Conservation (phyloP, 2,888 invertebrate species). For the Rotaria macrura region DNA sequence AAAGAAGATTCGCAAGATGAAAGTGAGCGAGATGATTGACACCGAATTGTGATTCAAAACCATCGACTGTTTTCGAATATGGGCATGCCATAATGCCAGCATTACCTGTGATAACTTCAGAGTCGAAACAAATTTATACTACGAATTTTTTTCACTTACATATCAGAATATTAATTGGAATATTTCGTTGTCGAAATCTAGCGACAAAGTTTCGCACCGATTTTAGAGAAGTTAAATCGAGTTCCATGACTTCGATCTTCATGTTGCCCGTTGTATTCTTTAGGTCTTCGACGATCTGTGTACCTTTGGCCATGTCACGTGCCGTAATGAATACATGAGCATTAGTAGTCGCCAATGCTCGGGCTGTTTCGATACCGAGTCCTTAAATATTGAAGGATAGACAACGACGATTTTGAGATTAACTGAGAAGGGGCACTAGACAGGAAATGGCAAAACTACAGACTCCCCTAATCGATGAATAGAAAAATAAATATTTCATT, state of each 20-base stretch:
- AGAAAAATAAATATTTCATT: too few relatives aligned
- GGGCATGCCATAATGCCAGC: neutral
- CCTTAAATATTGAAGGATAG: conserved; percentile 52
- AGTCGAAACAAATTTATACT: too few relatives aligned
- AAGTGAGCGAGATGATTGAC: conserved; percentile 36
- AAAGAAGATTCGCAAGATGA: neutral
- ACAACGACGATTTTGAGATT: too few relatives aligned
- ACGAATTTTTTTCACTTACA: neutral
- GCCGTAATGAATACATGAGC: conserved; percentile 78
- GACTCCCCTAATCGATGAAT: too few relatives aligned
- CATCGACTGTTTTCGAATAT: conserved; percentile 34
- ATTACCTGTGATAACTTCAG: too few relatives aligned
- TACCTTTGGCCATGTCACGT: conserved; percentile 58
- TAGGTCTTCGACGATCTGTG: conserved; percentile 56
- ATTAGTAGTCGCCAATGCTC: conserved; percentile 73
- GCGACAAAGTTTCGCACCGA: conserved; percentile 20
- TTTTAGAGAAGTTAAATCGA: conserved; percentile 12
- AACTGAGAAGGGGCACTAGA: too few relatives aligned
- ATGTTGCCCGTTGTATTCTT: conserved; percentile 12
- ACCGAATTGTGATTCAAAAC: conserved; percentile 36
- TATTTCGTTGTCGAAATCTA: conserved; percentile 4
- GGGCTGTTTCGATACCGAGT: conserved; percentile 78
- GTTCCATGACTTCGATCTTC: conserved; percentile 13
- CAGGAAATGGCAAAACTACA: too few relatives aligned
- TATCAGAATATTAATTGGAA: conserved; percentile 21